A percentile compares a stretch with the other conserved stretches of the same genome.
Evolutionary conservation across 2,113 vertebrate species (phyloP).

Genomic region (Mellivora capensis): DNA sequence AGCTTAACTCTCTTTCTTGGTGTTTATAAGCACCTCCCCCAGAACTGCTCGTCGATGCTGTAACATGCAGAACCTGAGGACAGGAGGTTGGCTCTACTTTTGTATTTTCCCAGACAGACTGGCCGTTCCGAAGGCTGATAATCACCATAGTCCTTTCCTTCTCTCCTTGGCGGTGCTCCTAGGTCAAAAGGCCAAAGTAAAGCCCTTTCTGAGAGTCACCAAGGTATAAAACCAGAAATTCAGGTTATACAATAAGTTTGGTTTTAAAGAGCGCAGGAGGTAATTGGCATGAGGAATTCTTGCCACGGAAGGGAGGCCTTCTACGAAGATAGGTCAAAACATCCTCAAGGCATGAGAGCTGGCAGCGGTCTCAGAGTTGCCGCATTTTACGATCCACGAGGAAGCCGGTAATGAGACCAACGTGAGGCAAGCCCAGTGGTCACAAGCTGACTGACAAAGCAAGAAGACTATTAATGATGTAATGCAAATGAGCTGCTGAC

Average conservation of each 20-base stretch:
- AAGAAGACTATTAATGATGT: neutral
- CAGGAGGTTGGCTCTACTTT: neutral
- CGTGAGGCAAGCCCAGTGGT: neutral
- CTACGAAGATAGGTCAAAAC: neutral
- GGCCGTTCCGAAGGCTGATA: neutral
- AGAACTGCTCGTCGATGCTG: neutral
- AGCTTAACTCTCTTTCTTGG: neutral
- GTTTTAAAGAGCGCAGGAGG: neutral
- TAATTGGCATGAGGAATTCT: neutral
- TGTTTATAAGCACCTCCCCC: neutral
- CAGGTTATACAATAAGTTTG: neutral
- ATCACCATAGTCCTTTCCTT: neutral
- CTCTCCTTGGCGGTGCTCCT: neutral
- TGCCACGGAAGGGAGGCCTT: neutral
- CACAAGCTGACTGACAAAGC: neutral
- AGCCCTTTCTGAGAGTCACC: neutral
- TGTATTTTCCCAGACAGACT: neutral
- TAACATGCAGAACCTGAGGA: neutral
- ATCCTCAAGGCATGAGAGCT: neutral
- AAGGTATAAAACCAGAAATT: slow-evolving; percentile 47
- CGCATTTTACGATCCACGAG: neutral
- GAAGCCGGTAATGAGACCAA: neutral
- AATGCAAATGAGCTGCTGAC: neutral
- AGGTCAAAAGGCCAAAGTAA: neutral
- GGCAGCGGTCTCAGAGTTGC: neutral